Conservation (phyloP, 2,797 vertebrate species). For the Uromys caudimaculatus region DNA sequence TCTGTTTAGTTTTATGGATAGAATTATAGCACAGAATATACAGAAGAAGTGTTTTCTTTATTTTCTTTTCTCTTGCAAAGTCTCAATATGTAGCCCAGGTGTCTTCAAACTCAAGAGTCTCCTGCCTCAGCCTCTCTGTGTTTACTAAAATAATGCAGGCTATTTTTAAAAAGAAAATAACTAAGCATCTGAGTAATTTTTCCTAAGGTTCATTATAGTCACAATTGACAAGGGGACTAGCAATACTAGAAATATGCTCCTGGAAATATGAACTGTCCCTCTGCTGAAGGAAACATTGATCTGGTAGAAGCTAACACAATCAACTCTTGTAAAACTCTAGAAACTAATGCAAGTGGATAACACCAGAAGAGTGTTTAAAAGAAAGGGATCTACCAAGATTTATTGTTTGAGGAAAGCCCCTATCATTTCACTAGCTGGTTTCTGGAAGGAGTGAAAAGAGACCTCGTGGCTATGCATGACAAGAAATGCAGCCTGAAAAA, state of each 20-base stretch:
- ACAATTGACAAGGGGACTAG: neutral
- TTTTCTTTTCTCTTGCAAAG: no score
- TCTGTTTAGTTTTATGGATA: conserved; percentile 5
- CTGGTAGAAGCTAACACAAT: neutral
- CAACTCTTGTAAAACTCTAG: neutral
- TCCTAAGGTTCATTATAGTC: neutral
- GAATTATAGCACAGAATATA: neutral
- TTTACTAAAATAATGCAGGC: neutral
- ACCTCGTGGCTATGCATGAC: neutral
- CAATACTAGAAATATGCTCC: neutral
- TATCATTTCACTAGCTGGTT: neutral
- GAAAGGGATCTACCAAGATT: neutral
- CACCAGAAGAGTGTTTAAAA: neutral
- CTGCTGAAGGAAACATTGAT: neutral
- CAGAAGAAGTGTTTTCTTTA: neutral
- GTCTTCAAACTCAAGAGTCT: neutral
- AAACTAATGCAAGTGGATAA: conserved; percentile 3
- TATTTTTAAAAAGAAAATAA: conserved; percentile 1
- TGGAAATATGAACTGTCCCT: neutral
- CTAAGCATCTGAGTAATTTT: neutral
- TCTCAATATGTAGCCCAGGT: neutral
- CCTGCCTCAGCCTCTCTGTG: neutral
- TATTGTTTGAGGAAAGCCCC: neutral
- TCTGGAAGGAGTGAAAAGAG: neutral
- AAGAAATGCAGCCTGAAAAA: neutral